These are phyloP conservation scores for Drosophila acutilabella DNA, from an alignment of 2,888 invertebrate genomes.

Conservation along the genomic window DNA sequence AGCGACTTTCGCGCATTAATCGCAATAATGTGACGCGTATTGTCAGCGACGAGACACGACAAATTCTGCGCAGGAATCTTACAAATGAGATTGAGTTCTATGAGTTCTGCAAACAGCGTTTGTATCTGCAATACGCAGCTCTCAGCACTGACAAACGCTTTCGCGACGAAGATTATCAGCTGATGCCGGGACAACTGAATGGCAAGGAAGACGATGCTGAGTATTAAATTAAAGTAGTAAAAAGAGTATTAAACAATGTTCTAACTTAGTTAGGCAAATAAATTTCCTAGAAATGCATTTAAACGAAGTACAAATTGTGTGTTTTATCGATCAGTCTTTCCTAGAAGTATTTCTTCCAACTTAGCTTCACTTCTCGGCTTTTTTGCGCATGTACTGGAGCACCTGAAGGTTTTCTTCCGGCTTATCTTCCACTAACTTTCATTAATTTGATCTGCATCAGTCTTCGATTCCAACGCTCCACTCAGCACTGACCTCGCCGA, in stretches of 20 bases:
- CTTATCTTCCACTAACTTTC: constrained; percentile 42
- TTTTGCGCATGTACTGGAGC: too few relatives aligned
- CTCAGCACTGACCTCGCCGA: neutral
- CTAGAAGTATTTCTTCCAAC: neutral
- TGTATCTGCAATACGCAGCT: constrained; percentile 92
- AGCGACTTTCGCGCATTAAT: constrained; percentile 87
- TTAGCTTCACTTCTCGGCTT: neutral
- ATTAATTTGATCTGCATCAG: too few relatives aligned
- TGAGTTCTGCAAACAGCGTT: constrained; percentile 93
- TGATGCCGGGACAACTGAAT: constrained; percentile 72
- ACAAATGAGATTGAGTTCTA: constrained; percentile 96
- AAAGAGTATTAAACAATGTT: neutral
- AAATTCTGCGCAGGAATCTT: constrained; percentile 92
- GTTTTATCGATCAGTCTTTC: too few relatives aligned
- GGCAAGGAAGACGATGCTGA: constrained; percentile 48
- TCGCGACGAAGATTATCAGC: constrained; percentile 79
- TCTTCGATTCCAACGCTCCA: neutral
- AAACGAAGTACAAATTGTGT: neutral
- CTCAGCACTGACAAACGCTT: constrained; percentile 85
- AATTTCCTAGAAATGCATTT: constrained; percentile 85
- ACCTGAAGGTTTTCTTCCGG: neutral
- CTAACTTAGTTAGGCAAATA: constrained; percentile 14
- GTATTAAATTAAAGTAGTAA: constrained; percentile 77
- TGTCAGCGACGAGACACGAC: constrained; percentile 91
- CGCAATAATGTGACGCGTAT: constrained; percentile 88